These are phyloP conservation scores for Pyrrhia umbra DNA, from an alignment of 2,888 invertebrate genomes.

Conservation along the genomic window DNA sequence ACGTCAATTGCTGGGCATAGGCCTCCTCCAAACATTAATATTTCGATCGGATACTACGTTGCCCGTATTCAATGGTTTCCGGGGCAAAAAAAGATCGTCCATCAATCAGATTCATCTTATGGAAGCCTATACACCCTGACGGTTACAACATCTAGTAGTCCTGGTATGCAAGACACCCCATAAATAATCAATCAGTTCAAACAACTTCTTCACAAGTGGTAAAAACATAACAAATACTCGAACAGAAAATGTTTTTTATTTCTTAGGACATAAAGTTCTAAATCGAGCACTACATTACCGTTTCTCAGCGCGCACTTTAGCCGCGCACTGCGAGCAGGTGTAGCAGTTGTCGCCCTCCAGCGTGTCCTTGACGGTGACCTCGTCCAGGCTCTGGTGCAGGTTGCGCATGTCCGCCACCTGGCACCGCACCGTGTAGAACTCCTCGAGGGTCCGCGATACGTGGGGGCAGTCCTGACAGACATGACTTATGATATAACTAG, in stretches of 20 bases:
- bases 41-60: no score
- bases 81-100: no score
- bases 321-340: slow-evolving; percentile 98
- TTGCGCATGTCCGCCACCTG: slow-evolving; percentile 99
- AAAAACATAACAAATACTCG: background rate
- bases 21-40: no score
- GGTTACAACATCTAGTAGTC: no score
- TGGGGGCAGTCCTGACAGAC: slow-evolving; percentile 95
- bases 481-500: background rate
- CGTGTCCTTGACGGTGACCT: slow-evolving; percentile 99
- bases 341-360: slow-evolving; percentile 99
- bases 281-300: slow-evolving; percentile 82
- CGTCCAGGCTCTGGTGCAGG: slow-evolving; percentile 97
- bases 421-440: slow-evolving; percentile 98
- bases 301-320: slow-evolving; percentile 98
- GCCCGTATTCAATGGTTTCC: no score
- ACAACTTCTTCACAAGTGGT: no score
- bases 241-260: background rate
- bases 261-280: background rate
- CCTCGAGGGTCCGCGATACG: slow-evolving; percentile 97
- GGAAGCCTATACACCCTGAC: no score
- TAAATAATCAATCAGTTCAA: no score
- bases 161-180: no score
- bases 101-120: no score
- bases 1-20: no score